A percentile compares a stretch with the other conserved stretches of the same genome.
Conservation (phyloP, 2,888 invertebrate genomes). For the Ormyrus nitidulus region DNA sequence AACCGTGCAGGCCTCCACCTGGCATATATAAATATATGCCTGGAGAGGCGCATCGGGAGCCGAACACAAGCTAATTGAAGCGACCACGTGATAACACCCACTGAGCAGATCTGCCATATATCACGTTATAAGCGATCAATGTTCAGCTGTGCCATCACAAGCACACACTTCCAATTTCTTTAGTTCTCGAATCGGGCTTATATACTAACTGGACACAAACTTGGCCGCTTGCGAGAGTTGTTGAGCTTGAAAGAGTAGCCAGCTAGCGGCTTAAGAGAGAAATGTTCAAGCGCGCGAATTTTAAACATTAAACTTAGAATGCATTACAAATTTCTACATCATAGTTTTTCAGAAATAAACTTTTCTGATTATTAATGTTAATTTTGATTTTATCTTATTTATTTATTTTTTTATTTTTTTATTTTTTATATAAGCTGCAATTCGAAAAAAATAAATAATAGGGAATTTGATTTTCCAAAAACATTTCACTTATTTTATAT, state of each 20-base stretch:
- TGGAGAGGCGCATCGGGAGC: slow-evolving; percentile 76
- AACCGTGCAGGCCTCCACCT: slow-evolving; percentile 76
- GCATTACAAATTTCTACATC: too few species aligned
- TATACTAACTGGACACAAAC: slow-evolving; percentile 16
- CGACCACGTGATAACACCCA: slow-evolving; percentile 81
- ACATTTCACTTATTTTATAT: too few species aligned
- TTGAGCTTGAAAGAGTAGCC: neutral
- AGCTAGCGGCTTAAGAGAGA: slow-evolving; percentile 9
- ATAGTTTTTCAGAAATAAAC: neutral
- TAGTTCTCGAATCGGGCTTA: neutral
- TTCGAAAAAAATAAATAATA: too few species aligned
- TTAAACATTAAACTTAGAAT: neutral
- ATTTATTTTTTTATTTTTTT: too few species aligned
- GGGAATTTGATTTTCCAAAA: too few species aligned
- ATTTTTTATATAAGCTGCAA: too few species aligned
- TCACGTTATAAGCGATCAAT: slow-evolving; percentile 77
- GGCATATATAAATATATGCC: slow-evolving; percentile 5
- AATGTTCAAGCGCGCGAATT: neutral
- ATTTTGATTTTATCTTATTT: too few species aligned
- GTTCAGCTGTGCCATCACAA: slow-evolving; percentile 81
- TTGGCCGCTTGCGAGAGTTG: slow-evolving; percentile 39
- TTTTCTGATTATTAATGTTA: neutral
- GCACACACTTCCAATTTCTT: slow-evolving; percentile 77
- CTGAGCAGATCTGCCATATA: slow-evolving; percentile 81
- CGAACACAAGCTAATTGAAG: slow-evolving; percentile 79